Evolutionary conservation across 2,113 vertebrate genomes (phyloP), one percentile per base, ranked within the genome.

Genomic region (Dipodomys spectabilis): DNA sequence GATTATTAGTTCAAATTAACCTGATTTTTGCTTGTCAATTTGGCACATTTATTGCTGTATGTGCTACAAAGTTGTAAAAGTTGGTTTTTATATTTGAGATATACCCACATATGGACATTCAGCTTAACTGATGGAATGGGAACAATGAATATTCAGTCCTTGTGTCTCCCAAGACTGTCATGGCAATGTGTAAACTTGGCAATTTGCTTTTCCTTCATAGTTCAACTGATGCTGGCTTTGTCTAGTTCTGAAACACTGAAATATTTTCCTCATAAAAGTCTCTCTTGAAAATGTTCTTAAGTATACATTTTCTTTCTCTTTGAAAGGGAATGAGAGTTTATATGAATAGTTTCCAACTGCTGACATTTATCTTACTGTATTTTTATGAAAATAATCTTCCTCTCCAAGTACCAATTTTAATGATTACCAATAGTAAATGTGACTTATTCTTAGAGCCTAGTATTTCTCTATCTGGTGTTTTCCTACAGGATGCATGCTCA

Each of bases 1-100:
- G 77, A 95, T 83, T 79, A 95, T 92, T 92, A 91, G 79, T 57
- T 71, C 81, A 95, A 86, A 96, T 96, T 83, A 96, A 91, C 53
- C 85, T 75, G 67, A n/a, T 23, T 86, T 88, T 88, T 75, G 77
- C 75, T 79, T 94, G 90, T 60, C 16, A 13, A 62, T 81, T 86
- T 83, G 85, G n/a, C 25, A 82, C 60, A 92, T 71, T 53, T 79
- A 93, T n/a, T 93, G 49, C 28, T 65, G 9, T 77, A 82, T 79
- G 64, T 86, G 64, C 71, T 88, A 68, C 45, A 45, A 44, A 78
- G 45, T 85, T 85, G 39, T 79, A n/a, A 7, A 87, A 96, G 91
- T 78, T 79, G 60, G 30, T 86, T 95, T 15, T 94, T 90, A 80
- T n/a, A 32, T 90, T 90, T 93, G 88, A 85, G 44, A 80, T 82